Evolutionary conservation across 2,888 invertebrate species (phyloP).

Genomic region (Microctonus aethiopoides): DNA sequence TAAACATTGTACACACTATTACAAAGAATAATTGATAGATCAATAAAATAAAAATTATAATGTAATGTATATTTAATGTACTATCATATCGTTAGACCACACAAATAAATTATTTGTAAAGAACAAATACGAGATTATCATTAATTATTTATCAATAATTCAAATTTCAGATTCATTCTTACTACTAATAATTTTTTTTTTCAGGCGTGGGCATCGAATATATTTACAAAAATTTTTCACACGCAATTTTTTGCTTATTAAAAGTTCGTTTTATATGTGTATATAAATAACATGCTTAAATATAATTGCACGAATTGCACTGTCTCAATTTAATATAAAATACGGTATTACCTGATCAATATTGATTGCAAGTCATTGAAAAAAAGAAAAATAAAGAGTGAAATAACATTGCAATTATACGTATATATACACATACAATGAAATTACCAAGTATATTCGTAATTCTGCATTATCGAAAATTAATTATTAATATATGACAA

Average conservation of each 20-base stretch:
- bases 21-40: conserved; percentile 31
- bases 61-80: conserved; percentile 36
- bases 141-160: conserved; percentile 1
- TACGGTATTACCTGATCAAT: conserved; percentile 7
- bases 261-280: conserved; percentile 41
- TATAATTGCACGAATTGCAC: conserved; percentile 40
- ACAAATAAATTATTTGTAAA: conserved; percentile 57
- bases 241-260: conserved; percentile 48
- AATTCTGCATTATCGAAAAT: neutral
- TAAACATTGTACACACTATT: conserved; percentile 54
- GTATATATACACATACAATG: neutral
- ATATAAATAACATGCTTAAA: conserved; percentile 36
- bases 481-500: neutral
- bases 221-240: conserved; percentile 48
- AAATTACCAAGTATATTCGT: neutral
- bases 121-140: conserved; percentile 12
- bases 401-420: neutral
- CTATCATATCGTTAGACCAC: conserved; percentile 42
- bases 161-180: neutral
- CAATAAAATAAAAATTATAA: conserved; percentile 15
- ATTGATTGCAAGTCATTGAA: neutral
- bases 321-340: conserved; percentile 31
- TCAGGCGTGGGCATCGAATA: conserved; percentile 18
- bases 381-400: neutral
- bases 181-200: neutral